Conservation (phyloP, 2,888 invertebrate species). For the Cerastis rubricosa region DNA sequence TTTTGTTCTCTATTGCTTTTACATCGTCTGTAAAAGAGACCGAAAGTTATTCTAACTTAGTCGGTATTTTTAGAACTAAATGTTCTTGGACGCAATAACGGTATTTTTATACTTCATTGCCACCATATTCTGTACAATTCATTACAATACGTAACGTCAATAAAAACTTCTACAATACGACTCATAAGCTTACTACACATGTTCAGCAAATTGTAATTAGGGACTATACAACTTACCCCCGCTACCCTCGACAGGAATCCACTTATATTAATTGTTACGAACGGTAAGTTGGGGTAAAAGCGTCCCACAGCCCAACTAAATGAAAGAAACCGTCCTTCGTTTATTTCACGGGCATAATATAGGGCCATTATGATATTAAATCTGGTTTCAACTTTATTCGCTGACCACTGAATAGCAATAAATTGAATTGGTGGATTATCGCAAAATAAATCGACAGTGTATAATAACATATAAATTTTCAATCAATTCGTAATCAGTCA, state of each 20-base stretch:
- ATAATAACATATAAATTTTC: slow-evolving; percentile 55
- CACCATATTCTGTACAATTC: slow-evolving; percentile 36
- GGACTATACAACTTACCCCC: slow-evolving; percentile 56
- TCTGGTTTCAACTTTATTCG: slow-evolving; percentile 35
- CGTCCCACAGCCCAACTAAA: slow-evolving; percentile 64
- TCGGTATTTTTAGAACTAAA: neutral
- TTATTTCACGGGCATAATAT: slow-evolving; percentile 48
- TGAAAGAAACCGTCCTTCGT: slow-evolving; percentile 63
- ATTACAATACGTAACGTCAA: slow-evolving; percentile 25
- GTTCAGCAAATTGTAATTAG: slow-evolving; percentile 60
- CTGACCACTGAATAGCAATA: slow-evolving; percentile 40
- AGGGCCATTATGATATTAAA: slow-evolving; percentile 61
- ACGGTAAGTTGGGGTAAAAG: slow-evolving; percentile 71
- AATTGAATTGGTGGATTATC: slow-evolving; percentile 48
- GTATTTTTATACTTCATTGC: slow-evolving; percentile 9
- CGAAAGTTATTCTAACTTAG: neutral
- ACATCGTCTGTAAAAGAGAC: slow-evolving; percentile 1
- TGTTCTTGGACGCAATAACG: neutral
- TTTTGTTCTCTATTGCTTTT: slow-evolving; percentile 34
- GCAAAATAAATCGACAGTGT: slow-evolving; percentile 49
- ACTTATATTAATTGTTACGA: slow-evolving; percentile 74
- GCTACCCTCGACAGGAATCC: slow-evolving; percentile 62
- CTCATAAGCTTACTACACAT: slow-evolving; percentile 54
- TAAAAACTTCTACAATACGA: slow-evolving; percentile 45
- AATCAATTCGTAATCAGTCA: slow-evolving; percentile 58